Percentiles rank a stretch among this genome's conserved stretches.
Conservation (phyloP, 2,113 vertebrate species). For the Gavia stellata region DNA sequence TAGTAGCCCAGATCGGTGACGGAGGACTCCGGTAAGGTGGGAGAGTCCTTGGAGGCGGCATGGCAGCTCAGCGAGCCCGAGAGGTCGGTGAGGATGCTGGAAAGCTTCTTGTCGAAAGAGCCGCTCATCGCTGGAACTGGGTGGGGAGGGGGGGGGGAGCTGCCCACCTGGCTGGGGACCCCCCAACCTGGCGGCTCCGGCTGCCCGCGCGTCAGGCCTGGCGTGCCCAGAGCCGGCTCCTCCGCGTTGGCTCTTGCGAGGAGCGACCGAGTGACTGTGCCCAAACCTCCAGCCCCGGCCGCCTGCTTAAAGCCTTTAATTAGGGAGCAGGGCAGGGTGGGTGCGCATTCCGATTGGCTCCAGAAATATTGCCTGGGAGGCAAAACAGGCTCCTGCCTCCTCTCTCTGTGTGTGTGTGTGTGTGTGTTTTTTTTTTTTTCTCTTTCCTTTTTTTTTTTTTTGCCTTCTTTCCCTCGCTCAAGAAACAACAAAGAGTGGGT, state of each 20-base stretch:
- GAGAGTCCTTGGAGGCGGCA: conserved; percentile 93
- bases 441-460: not conserved
- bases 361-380: conserved; percentile 75
- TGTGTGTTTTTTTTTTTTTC: not conserved
- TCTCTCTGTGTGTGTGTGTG: not conserved
- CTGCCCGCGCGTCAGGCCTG: not conserved
- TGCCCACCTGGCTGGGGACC: not conserved
- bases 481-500: conserved; percentile 40
- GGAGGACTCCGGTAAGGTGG: conserved; percentile 92
- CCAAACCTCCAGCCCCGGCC: conserved; percentile 59
- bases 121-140: conserved; percentile 80
- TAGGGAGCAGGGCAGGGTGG: conserved; percentile 83
- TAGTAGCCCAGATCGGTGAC: conserved; percentile 97
- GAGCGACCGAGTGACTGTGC: conserved; percentile 41
- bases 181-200: not conserved
- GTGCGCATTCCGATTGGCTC: conserved; percentile 89
- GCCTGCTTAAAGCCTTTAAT: conserved; percentile 85
- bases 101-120: conserved; percentile 93
- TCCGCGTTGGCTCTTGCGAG: not conserved
- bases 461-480: not conserved
- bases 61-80: conserved; percentile 94
- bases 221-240: not conserved
- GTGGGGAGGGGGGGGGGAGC: not conserved
- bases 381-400: conserved; percentile 74
- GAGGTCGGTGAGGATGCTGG: conserved; percentile 90